Percentiles rank a stretch among this genome's conserved stretches.
These are phyloP conservation scores for Darevskia nairensis DNA, from an alignment of 2,797 vertebrate genomes.

Conservation along the genomic window DNA sequence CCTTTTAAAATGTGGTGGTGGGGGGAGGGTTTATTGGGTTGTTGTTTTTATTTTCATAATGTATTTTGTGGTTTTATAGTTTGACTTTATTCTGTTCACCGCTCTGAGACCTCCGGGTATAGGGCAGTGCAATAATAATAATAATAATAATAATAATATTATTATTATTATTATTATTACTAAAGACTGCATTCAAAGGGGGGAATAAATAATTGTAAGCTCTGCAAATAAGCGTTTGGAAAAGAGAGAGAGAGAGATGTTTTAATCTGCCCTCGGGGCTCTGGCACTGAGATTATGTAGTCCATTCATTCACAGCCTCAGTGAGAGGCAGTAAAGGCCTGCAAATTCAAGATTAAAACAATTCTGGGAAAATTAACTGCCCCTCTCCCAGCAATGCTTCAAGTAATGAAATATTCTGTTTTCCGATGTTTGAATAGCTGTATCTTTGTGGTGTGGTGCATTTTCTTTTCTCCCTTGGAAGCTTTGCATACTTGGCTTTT, in stretches of 20 bases:
- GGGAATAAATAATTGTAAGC: background rate
- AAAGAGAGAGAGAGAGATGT: background rate
- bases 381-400: background rate
- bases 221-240: background rate
- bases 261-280: background rate
- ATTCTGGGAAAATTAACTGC: background rate
- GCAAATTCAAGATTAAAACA: background rate
- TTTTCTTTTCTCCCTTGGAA: slow-evolving; percentile 6
- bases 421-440: slow-evolving; percentile 2
- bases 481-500: background rate
- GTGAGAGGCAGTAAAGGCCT: background rate
- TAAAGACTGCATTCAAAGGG: too few relatives aligned
- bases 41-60: too few relatives aligned
- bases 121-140: too few relatives aligned
- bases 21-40: too few relatives aligned
- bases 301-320: background rate
- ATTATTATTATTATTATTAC: too few relatives aligned
- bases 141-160: too few relatives aligned
- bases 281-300: background rate
- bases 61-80: too few relatives aligned
- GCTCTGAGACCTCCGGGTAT: too few relatives aligned
- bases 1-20: too few relatives aligned
- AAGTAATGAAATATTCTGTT: background rate
- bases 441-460: background rate
- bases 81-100: too few relatives aligned